A percentile compares a stretch with the other conserved stretches of the same genome.
These are phyloP conservation scores for Drosophila maculinotata DNA, from an alignment of 2,888 invertebrate species.

Conservation along the genomic window DNA sequence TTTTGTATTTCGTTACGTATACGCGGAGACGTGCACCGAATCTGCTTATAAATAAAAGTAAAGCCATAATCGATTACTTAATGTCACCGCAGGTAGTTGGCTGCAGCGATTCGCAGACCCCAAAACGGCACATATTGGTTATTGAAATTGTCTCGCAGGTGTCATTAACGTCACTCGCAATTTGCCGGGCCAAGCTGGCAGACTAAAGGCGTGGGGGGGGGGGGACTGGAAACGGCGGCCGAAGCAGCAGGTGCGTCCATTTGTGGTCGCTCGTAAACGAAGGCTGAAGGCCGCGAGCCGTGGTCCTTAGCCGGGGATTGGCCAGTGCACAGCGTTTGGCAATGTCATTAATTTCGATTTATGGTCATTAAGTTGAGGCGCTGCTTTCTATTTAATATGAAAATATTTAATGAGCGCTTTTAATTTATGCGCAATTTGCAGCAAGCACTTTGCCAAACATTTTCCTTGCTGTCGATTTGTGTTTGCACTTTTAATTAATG, in stretches of 20 bases:
- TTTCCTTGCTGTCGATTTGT: conserved; percentile 52
- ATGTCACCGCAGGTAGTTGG: conserved; percentile 37
- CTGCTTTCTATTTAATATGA: conserved; percentile 59
- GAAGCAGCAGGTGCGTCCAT: conserved; percentile 68
- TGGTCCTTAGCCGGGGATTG: conserved; percentile 27
- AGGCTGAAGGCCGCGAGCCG: conserved; percentile 33
- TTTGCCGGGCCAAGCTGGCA: conserved; percentile 34
- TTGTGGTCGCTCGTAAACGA: conserved; percentile 64
- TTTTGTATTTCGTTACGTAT: background rate
- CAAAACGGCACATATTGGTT: conserved; percentile 73
- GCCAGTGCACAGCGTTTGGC: conserved; percentile 32
- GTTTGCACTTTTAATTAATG: conserved; percentile 67
- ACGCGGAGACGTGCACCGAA: background rate
- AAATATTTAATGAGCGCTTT: conserved; percentile 71
- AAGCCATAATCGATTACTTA: conserved; percentile 59
- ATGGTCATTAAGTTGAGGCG: conserved; percentile 75
- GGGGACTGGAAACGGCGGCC: conserved; percentile 6
- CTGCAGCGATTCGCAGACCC: conserved; percentile 40
- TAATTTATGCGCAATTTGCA: conserved; percentile 71
- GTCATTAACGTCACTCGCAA: conserved; percentile 76
- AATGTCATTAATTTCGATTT: conserved; percentile 79
- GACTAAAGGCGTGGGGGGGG: too few species aligned
- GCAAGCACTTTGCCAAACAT: conserved; percentile 17
- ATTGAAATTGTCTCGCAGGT: conserved; percentile 81
- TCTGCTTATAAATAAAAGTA: conserved; percentile 23